phyloP scores from a whole-genome alignment of 2,113 vertebrate genomes.

The Aegithalos caudatus region DNA sequence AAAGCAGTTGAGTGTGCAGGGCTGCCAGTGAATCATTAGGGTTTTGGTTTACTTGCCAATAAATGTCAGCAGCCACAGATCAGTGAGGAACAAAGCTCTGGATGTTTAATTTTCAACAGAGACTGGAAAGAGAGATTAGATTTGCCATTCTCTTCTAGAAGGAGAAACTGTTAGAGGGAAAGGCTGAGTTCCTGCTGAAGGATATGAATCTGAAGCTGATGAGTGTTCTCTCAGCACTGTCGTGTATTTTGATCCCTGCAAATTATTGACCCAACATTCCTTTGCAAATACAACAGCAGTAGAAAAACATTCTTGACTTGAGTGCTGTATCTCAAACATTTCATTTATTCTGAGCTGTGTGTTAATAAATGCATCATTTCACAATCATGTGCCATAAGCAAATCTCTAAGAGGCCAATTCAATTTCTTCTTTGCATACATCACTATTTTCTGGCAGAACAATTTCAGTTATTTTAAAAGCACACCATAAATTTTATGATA shows the following conservation, averaged over 20 bases:
- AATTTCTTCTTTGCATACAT: neutral
- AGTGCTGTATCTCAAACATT: neutral
- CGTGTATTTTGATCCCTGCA: neutral
- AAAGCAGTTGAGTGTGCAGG: neutral
- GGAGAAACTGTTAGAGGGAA: neutral
- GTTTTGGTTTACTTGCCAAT: neutral
- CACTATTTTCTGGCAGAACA: neutral
- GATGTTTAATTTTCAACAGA: neutral
- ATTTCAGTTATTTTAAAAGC: neutral
- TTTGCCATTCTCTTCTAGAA: neutral
- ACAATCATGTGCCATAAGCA: neutral
- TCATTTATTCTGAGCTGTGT: neutral
- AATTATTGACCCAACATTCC: neutral
- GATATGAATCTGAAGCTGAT: neutral
- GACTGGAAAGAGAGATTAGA: neutral
- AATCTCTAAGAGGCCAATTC: neutral
- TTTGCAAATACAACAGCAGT: neutral
- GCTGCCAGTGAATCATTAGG: neutral
- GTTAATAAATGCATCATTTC: neutral
- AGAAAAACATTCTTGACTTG: neutral
- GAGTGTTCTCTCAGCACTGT: neutral
- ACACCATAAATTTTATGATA: neutral
- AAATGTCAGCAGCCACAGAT: neutral
- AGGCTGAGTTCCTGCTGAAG: neutral
- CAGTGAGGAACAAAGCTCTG: neutral